Evolutionary conservation across 2,113 vertebrate genomes (phyloP), one percentile per base, ranked within the genome.

Genomic region (Labrus mixtus): DNA sequence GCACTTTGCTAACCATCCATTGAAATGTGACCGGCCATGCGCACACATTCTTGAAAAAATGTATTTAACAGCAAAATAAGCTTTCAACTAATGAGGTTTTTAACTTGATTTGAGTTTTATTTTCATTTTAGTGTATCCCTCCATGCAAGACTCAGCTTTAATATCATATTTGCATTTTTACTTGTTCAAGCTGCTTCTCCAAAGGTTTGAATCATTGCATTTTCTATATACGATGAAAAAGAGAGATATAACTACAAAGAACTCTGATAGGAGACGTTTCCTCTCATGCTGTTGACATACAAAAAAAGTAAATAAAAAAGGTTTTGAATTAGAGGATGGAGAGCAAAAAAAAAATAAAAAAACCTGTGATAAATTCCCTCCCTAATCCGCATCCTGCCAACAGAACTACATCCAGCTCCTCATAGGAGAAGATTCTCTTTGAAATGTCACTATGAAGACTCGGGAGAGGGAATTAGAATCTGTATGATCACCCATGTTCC

Each of bases 401-500:
- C 60, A 59, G 62, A 67, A 33, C 67, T 20, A 36, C 53, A 73
- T 54, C 29, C 39, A 19, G 25, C 45, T 8, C 25, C 64, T 10
- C 41, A 53, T 9, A 36, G 63, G n/a, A 67, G 48, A 22, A 43
- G 37, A 54, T 13, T 33, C 43, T 75, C 53, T 75, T 67, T 45
- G 15, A 83, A 65, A 73, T 76, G 48, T 79, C 76, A 85, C 3
- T n/a, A 68, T 61, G 78, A 74, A 22, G 64, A 81, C 13, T 60
- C 39, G 36, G 59, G 58, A 23, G 43, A 39, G 10, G 45, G 79
- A 85, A 83, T 79, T 94, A 60, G 39, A 83, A 84, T 78, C 74
- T 71, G 41, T 75, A 73, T 72, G 68, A 89, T 90, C 79, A 74
- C 33, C 61, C 45, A 17, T 80, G 68, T 79, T 87, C 45, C 48